Evolutionary conservation across 2,113 vertebrate genomes (phyloP).

Genomic region (Gulo gulo): DNA sequence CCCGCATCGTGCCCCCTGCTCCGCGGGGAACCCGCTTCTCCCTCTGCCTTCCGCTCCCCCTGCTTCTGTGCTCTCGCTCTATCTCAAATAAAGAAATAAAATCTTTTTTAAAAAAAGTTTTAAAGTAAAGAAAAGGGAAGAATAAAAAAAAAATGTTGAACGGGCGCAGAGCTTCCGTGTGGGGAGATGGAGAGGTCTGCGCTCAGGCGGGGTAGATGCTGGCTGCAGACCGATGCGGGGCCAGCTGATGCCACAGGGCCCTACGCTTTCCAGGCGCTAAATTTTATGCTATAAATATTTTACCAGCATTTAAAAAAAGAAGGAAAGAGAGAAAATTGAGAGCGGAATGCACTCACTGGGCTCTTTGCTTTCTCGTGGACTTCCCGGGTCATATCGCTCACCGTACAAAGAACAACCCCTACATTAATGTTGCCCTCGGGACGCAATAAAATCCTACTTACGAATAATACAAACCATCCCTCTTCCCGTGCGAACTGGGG

Average conservation of each 20-base stretch:
- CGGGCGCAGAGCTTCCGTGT: not conserved
- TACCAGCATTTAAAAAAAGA: not conserved
- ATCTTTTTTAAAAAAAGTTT: not conserved
- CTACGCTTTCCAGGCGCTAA: rapidly evolving
- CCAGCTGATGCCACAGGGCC: rapidly evolving
- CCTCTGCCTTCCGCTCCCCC: too few species aligned
- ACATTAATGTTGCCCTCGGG: rapidly evolving
- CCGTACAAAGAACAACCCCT: not conserved
- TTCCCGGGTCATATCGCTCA: not conserved
- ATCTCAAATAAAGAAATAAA: too few species aligned
- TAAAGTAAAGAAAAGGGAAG: not conserved
- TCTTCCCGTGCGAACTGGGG: not conserved
- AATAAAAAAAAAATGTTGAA: not conserved
- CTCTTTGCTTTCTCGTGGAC: not conserved
- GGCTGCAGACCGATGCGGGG: rapidly evolving
- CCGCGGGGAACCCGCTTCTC: too few species aligned
- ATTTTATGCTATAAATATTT: rapidly evolving
- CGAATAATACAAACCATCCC: not conserved
- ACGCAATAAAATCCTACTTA: not conserved
- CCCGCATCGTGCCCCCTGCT: too few species aligned
- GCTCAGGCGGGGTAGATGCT: too few species aligned
- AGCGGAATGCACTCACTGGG: not conserved
- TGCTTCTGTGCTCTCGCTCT: too few species aligned
- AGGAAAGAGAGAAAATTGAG: not conserved
- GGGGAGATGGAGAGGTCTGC: rapidly evolving